Evolutionary conservation across 2,888 invertebrate genomes (phyloP), one percentile per base, ranked within the genome.

Genomic region (Ochlodes sylvanus): DNA sequence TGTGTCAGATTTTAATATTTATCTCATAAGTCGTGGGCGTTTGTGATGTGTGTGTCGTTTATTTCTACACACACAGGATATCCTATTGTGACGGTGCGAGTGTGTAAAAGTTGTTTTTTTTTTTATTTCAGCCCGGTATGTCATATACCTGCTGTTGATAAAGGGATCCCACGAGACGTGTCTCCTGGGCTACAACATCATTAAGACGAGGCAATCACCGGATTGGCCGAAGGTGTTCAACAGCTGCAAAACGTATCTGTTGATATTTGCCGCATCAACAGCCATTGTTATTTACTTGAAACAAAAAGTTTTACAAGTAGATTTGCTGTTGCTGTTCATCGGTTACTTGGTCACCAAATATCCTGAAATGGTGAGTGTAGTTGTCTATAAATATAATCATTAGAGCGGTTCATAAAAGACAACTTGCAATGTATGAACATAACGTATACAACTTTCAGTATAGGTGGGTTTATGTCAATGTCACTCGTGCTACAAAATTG

Each of bases 361-460:
- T 76, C 77, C 80, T 0, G 78, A 83, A 69, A 77, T 82, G 75
- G 89, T 89, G 69, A 82, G 88, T 78, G 12, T 66, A n/a, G n/a
- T 54, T 34, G 15, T 34, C 4, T 15, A 12, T 32, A n/a, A n/a
- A n/a, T n/a, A n/a, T n/a, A n/a, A n/a, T n/a, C n/a, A n/a, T n/a
- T n/a, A n/a, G n/a, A n/a, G n/a, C n/a, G n/a, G n/a, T n/a, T n/a
- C n/a, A n/a, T n/a, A n/a, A n/a, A n/a, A n/a, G n/a, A n/a, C n/a
- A n/a, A n/a, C n/a, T n/a, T n/a, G n/a, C n/a, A n/a, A n/a, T n/a
- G n/a, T n/a, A n/a, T n/a, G n/a, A n/a, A n/a, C n/a, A n/a, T n/a
- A n/a, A n/a, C n/a, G n/a, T n/a, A n/a, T n/a, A n/a, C n/a, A n/a
- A n/a, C n/a, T n/a, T n/a, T n/a, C n/a, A n/a, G n/a, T n/a, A n/a